Evolutionary conservation across 2,113 vertebrate genomes (phyloP), one percentile per base, ranked within the genome.

Genomic region (Aviceda subcristata): DNA sequence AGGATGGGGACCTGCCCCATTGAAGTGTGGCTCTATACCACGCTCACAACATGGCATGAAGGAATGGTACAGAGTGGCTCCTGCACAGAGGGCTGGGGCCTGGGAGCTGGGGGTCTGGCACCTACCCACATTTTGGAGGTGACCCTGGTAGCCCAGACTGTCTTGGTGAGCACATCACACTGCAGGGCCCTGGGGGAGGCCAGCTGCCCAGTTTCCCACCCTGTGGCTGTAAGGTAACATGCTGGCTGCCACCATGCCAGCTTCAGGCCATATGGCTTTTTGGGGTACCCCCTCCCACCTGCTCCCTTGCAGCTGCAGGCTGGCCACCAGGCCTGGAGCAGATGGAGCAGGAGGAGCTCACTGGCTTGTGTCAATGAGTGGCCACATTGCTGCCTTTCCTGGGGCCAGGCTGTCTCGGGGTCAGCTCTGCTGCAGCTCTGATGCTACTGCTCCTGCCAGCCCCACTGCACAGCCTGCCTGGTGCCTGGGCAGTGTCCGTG

Each of bases 1-100:
- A 51, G 36, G 75, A 84, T 7, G 76, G 96, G 92, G 63, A 81
- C 86, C n/a, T 38, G 95, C 94, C 94, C 96, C 86, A 45, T 3
- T 4, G 53, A 24, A 26, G 43, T 2, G 18, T 21, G 88, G 77
- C 85, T 78, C 88, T 4, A 3, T 57, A 57, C 11, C 3, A 5
- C 7, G 73, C 77, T 69, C 62, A 45, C 74, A 36, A 3, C 14
- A 3, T 20, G 27, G 36, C 66, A 24, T 2, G 3, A 7, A 17
- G 45, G 45, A 29, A 27, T 4, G 14, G 57, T 7, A 48, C 60
- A 23, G 72, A 36, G 71, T 43, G 46, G 46, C 63, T 36, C 29
- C 1, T 7, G 6, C 50, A 18, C 20, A 15, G 26, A 15, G 22
- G 45, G 62, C 48, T 55, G 59, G 62, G 45, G 41, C 38, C 30